Evolutionary conservation across 2,797 vertebrate species (phyloP).

Genomic region (Kryptolebias ocellatus): DNA sequence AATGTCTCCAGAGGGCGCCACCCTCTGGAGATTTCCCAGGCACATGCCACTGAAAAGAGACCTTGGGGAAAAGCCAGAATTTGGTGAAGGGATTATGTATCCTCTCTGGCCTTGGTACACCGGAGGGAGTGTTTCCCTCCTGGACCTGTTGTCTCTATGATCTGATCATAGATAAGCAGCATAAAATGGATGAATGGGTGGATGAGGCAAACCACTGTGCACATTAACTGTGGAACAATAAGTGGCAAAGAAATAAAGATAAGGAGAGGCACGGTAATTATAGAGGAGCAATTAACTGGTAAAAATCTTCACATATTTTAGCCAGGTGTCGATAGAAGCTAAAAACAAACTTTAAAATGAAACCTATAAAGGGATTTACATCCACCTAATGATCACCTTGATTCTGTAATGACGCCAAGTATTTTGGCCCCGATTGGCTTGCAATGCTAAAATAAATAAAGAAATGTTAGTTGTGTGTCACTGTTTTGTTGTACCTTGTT

Average conservation of each 20-base stretch:
- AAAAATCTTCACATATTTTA: not conserved
- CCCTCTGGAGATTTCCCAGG: no score
- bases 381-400: no score
- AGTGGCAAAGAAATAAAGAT: not conserved
- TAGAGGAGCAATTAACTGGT: not conserved
- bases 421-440: not conserved
- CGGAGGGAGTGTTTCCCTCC: no score
- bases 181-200: no score
- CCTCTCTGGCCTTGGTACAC: no score
- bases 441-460: not conserved
- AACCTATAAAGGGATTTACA: not conserved
- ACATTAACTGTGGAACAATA: not conserved
- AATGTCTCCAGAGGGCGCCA: no score
- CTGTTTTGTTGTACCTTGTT: not conserved
- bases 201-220: not conserved
- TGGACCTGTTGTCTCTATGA: no score
- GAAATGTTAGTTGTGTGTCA: not conserved
- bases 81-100: no score
- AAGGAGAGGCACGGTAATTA: not conserved
- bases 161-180: no score
- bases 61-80: no score
- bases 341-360: not conserved
- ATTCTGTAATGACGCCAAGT: no score
- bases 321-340: not conserved
- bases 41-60: no score